Base-by-base conservation (phyloP, 2,888 invertebrate species). In the Trisateles emortualis region DNA sequence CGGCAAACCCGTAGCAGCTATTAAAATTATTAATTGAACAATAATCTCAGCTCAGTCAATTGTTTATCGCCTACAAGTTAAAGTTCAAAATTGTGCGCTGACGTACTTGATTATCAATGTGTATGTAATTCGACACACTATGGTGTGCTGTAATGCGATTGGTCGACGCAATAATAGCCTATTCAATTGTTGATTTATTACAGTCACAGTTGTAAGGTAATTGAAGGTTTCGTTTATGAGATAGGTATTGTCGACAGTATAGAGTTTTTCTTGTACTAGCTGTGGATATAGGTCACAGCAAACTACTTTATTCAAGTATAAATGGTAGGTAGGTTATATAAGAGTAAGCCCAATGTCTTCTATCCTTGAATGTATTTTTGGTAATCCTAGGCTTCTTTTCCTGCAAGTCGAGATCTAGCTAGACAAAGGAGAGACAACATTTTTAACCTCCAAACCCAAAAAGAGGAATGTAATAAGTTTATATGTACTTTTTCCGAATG, bases 161-260 rank as follows among this genome's bases (percentile, higher is more conserved):
- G 83, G 81, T 78, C 35, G 64, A 62, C 72, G 72, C 74, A 71
- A 70, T 71, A 73, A 75, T 64, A 67, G 72, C 69, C 71, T 70
- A 76, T 74, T 74, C 65, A 64, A 71, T 73, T 73, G 71, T 70
- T 74, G 74, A 82, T 83, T 81, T 71, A 78, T 77, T 79, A 72
- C 72, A 78, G 79, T 77, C 66, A 68, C 66, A 74, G 70, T 70
- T 62, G 62, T 59, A 68, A 69, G 59, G 64, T 72, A 74, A 75
- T 80, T 73, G 81, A 82, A 81, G 82, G 82, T 66, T 76, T 65
- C 51, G 53, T 57, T 59, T 55, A 55, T 56, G 45, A 60, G 43
- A 53, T 61, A 57, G 44, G 55, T 65, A 61, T 49, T 57, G 38
- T 52, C 39, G 33, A 33, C 42, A 52, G 22, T 30, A 22, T 22